Evolutionary conservation across 2,113 vertebrate genomes (phyloP), one percentile per base, ranked within the genome.

Genomic region (Sterrhoptilus dennistouni): DNA sequence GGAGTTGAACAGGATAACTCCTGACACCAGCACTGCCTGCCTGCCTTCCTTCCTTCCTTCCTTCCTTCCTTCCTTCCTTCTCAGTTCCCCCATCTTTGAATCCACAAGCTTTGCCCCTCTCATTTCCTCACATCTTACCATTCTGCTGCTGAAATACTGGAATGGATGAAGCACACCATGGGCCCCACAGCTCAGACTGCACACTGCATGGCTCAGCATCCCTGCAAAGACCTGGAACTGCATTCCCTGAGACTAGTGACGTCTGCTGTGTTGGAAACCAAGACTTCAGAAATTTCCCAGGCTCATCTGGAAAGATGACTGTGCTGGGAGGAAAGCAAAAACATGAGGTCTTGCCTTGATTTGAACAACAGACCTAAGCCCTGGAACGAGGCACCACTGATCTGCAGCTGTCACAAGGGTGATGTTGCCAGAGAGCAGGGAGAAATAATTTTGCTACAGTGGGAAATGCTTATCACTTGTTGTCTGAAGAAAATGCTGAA

Each of bases 141-240:
- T 69, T 33, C 29, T 75, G 22, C 38, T 75, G 49, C 44, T 70
- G 63, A 70, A 70, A 25, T 29, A 18, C 22, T 31, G 42, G 35
- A 23, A 20, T 21, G 28, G 5, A 11, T 45, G 47, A 72, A 61
- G 47, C 53, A 68, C 33, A 40, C 18, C 1, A 0, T 4, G 12
- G 68, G 27, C 6, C 57, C 11, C 56, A 35, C 8, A 59, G 29
- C 63, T 40, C 0, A 38, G 0, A 5, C 36, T 35, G 9, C 23
- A 50, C 19, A 28, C 36, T 69, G 24, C 24, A 21, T 23, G 33
- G 42, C 36, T 63, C 61, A 57, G 24, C 61, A 80, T 33, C 36
- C 22, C 61, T 57, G 22, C 11, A 29, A 4, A 22, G 9, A 65
- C 17, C 27, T 49, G 57, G 16, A 77, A 7, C 21, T 86, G 45